phyloP scores from a whole-genome alignment of 2,113 vertebrate species.

The Nesospiza acunhae region DNA sequence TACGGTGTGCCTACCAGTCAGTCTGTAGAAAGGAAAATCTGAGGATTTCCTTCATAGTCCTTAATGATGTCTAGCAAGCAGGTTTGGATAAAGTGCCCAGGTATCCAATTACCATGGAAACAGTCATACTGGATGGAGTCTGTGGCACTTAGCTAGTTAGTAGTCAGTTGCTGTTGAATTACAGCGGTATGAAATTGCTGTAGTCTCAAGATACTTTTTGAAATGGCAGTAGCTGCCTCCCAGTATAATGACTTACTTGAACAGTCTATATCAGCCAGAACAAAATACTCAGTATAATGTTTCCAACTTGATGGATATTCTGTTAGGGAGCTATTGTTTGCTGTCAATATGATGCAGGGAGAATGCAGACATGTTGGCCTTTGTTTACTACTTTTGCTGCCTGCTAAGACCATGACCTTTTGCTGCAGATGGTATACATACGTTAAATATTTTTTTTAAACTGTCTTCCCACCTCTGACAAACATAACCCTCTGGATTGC shows the following conservation, averaged over 20 bases:
- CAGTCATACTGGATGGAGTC: conserved; percentile 53
- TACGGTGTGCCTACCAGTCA: background rate
- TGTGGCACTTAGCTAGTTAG: conserved; percentile 30
- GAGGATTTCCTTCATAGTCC: background rate
- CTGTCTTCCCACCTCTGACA: conserved; percentile 37
- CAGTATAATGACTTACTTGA: conserved; percentile 58
- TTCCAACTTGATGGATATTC: conserved; percentile 44
- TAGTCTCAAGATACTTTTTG: conserved; percentile 46
- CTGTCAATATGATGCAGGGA: conserved; percentile 16
- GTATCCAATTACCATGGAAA: conserved; percentile 74
- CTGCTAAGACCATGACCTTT: conserved; percentile 27
- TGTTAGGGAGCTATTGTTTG: conserved; percentile 34
- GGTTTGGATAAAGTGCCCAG: conserved; percentile 53
- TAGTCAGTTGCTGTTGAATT: conserved; percentile 51
- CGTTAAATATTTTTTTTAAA: conserved; percentile 63
- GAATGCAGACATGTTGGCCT: background rate
- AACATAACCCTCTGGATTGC: conserved; percentile 62
- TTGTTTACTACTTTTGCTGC: conserved; percentile 29
- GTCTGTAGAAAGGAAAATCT: background rate
- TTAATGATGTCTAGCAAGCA: conserved; percentile 8
- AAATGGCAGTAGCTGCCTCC: conserved; percentile 52
- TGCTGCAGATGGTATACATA: background rate
- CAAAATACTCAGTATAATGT: conserved; percentile 16
- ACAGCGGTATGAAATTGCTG: conserved; percentile 48
- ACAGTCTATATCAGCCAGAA: conserved; percentile 25